These are phyloP conservation scores for Myripristis murdjan DNA, from an alignment of 2,797 vertebrate genomes.

Conservation along the genomic window DNA sequence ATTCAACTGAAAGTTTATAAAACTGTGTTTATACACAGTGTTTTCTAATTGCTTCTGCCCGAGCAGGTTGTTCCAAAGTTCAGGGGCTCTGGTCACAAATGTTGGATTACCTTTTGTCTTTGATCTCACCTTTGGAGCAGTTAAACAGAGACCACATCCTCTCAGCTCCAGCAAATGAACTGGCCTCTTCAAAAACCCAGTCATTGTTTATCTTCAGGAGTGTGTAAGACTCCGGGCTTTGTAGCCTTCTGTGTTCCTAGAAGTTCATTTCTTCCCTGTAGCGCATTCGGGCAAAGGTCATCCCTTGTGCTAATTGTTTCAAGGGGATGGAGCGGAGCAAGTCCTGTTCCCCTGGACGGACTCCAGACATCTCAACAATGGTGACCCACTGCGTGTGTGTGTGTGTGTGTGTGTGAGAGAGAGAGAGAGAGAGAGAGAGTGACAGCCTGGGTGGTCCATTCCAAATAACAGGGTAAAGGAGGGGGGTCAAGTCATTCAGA, in stretches of 20 bases:
- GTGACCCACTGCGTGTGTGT: constrained; percentile 40
- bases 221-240: constrained; percentile 51
- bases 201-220: constrained; percentile 55
- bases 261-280: constrained; percentile 56
- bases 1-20: constrained; percentile 19
- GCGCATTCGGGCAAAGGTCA: constrained; percentile 67
- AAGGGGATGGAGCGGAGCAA: constrained; percentile 50
- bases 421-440: not conserved
- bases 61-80: constrained; percentile 26
- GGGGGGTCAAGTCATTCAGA: too few species aligned
- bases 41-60: constrained; percentile 37
- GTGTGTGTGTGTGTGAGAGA: constrained; percentile 27
- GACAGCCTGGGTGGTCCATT: constrained; percentile 69
- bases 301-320: constrained; percentile 66
- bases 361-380: constrained; percentile 70
- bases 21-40: constrained; percentile 8
- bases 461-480: not conserved
- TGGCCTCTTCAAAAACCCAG: constrained; percentile 35
- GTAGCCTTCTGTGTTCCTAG: constrained; percentile 43
- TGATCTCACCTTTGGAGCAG: constrained; percentile 37
- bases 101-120: constrained; percentile 44
- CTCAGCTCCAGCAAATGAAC: constrained; percentile 52
- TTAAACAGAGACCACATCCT: constrained; percentile 48
- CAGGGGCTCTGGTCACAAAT: constrained; percentile 12
- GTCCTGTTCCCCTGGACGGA: constrained; percentile 58